These are phyloP conservation scores for Dryas iulia DNA, from an alignment of 1,140 invertebrate species.

Conservation along the genomic window DNA sequence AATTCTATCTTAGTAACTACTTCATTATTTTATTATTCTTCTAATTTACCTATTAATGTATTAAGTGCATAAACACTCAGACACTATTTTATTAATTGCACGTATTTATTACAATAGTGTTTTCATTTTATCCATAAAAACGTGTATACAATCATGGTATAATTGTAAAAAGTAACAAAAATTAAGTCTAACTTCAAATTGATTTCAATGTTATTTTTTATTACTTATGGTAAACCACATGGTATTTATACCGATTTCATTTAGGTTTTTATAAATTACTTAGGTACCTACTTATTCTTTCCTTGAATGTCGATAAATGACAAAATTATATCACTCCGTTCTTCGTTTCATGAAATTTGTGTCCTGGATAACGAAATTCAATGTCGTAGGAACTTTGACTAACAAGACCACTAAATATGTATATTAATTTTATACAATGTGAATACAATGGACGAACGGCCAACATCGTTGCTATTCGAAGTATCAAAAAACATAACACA, in stretches of 20 bases:
- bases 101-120: neutral
- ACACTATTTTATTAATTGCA: conserved; percentile 1
- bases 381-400: too few relatives aligned
- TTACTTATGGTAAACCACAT: too few relatives aligned
- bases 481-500: too few relatives aligned
- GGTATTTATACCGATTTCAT: neutral
- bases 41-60: too few relatives aligned
- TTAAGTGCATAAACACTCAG: neutral
- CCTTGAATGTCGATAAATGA: too few relatives aligned
- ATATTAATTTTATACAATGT: too few relatives aligned
- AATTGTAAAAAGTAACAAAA: neutral
- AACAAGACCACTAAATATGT: too few relatives aligned
- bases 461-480: too few relatives aligned
- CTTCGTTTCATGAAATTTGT: neutral
- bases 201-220: neutral
- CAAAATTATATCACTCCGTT: too few relatives aligned
- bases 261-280: neutral
- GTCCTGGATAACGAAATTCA: too few relatives aligned
- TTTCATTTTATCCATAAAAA: neutral
- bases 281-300: neutral
- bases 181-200: neutral
- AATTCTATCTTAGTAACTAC: neutral
- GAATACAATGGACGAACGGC: too few relatives aligned
- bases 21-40: too few relatives aligned
- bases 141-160: neutral